Evolutionary conservation across 2,113 vertebrate genomes (phyloP).

Genomic region (Electrona antarctica): DNA sequence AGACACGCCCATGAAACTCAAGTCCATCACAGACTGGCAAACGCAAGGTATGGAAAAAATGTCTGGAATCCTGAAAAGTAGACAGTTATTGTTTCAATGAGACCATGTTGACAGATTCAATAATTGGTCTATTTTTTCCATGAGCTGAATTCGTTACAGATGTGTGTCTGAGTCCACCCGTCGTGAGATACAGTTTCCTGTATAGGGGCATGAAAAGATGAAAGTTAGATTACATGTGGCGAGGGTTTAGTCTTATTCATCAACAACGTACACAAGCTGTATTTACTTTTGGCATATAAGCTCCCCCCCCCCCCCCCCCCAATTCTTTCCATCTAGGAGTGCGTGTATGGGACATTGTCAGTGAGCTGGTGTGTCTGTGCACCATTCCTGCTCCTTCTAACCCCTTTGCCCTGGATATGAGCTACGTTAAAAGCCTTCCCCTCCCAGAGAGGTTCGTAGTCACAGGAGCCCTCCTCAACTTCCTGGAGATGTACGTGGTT

Average conservation of each 20-base stretch:
- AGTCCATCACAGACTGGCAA: slow-evolving; percentile 78
- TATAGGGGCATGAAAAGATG: too few relatives aligned
- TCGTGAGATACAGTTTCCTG: neutral
- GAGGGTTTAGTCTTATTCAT: slow-evolving; percentile 3
- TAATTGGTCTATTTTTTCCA: slow-evolving; percentile 60
- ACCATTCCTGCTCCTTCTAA: slow-evolving; percentile 79
- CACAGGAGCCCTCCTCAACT: slow-evolving; percentile 78
- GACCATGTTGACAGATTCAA: slow-evolving; percentile 32
- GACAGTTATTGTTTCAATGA: too few relatives aligned
- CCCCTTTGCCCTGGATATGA: slow-evolving; percentile 80
- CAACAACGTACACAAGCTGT: slow-evolving; percentile 24
- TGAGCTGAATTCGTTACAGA: slow-evolving; percentile 57
- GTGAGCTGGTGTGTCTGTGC: slow-evolving; percentile 80
- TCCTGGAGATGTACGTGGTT: slow-evolving; percentile 78
- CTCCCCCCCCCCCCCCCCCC: neutral
- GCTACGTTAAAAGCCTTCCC: slow-evolving; percentile 77
- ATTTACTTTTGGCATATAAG: neutral
- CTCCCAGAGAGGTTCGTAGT: slow-evolving; percentile 76
- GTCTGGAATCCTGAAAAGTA: slow-evolving; percentile 46
- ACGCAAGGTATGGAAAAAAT: slow-evolving; percentile 69
- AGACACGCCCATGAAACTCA: slow-evolving; percentile 82
- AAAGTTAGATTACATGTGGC: slow-evolving; percentile 8
- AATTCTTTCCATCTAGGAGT: slow-evolving; percentile 58
- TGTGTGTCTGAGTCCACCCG: slow-evolving; percentile 33
- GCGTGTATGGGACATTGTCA: slow-evolving; percentile 79